A percentile compares a stretch with the other conserved stretches of the same genome.
These are phyloP conservation scores for Agriopis leucophaearia DNA, from an alignment of 2,888 invertebrate genomes.

Conservation along the genomic window DNA sequence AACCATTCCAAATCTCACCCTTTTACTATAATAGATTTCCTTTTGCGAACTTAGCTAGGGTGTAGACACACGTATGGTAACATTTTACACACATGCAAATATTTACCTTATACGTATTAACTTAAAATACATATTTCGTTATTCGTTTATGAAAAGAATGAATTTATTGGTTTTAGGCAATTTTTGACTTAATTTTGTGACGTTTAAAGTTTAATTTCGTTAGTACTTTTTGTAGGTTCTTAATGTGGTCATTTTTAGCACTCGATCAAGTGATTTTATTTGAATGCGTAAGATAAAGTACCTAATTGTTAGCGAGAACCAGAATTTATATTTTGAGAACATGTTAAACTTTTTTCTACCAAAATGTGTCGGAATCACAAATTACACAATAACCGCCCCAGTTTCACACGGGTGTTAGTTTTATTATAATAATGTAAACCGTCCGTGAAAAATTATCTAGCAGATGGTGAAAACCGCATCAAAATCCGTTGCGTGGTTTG, in stretches of 20 bases:
- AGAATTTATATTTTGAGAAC: background rate
- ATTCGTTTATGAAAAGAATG: background rate
- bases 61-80: constrained; percentile 36
- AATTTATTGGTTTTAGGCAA: background rate
- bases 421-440: too few species aligned
- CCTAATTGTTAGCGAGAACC: background rate
- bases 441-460: too few species aligned
- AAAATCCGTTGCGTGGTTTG: too few species aligned
- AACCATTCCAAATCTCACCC: constrained; percentile 81
- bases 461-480: too few species aligned
- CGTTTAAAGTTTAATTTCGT: constrained; percentile 9
- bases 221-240: constrained; percentile 28
- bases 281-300: constrained; percentile 33
- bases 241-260: constrained; percentile 75
- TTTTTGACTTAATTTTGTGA: constrained; percentile 5
- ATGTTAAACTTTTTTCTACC: too few species aligned
- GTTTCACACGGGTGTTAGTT: too few species aligned
- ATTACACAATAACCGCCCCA: too few species aligned
- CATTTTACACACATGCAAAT: constrained; percentile 1
- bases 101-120: background rate
- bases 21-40: constrained; percentile 73
- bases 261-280: constrained; percentile 49
- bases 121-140: constrained; percentile 3
- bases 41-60: constrained; percentile 52
- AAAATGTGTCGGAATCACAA: too few species aligned